These are phyloP conservation scores for Lepus europaeus DNA, from an alignment of 2,113 vertebrate genomes.

Conservation along the genomic window DNA sequence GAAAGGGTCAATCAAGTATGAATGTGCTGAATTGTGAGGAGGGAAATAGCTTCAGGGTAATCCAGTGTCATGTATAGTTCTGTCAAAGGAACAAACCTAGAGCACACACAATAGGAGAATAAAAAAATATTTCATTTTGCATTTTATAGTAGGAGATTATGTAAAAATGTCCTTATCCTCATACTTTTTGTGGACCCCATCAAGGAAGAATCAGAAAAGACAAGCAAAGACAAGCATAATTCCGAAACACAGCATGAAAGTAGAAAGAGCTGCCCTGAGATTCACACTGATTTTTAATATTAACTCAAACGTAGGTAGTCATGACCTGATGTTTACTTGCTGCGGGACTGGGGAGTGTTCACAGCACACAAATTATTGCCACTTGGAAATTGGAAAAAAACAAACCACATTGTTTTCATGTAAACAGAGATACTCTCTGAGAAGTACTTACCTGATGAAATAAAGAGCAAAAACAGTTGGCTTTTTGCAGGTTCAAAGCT, in stretches of 20 bases:
- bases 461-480: conserved; percentile 1
- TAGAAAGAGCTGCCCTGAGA: neutral
- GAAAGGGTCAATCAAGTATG: neutral
- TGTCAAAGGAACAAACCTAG: neutral
- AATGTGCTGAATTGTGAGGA: neutral
- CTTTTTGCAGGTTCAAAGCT: conserved; percentile 10
- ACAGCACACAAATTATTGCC: neutral
- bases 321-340: conserved; percentile 31
- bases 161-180: neutral
- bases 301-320: neutral
- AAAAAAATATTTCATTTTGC: conserved; percentile 1
- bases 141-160: neutral
- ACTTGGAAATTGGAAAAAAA: neutral
- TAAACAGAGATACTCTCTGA: neutral
- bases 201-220: neutral
- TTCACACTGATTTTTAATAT: neutral
- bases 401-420: neutral
- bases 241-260: neutral
- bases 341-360: neutral
- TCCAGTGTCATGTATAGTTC: neutral
- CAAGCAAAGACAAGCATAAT: neutral
- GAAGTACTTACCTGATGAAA: conserved; percentile 3
- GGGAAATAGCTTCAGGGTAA: neutral
- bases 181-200: neutral
- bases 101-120: neutral